Conservation (phyloP, 64 coral and sea anemone species). For the Actinia tenebrosa region DNA sequence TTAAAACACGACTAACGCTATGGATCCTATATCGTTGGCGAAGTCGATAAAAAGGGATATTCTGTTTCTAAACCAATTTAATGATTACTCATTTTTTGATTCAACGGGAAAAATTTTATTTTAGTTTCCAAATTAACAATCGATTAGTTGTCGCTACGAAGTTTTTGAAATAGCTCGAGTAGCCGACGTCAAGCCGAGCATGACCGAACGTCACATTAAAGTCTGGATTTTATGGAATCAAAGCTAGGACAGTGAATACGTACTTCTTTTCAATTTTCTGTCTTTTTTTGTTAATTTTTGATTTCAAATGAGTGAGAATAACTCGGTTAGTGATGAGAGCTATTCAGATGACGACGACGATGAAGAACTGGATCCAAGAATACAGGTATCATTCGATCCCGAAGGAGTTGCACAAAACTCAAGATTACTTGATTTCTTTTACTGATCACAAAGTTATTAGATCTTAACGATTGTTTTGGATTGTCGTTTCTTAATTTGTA, state of each 20-base stretch:
- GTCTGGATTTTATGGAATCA: not conserved
- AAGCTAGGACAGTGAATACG: constrained; percentile 6
- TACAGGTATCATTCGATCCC: constrained; percentile 52
- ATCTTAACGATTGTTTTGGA: not conserved
- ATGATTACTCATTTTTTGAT: not conserved
- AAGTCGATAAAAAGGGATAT: not conserved
- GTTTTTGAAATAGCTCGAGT: not conserved
- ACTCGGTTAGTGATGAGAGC: constrained; percentile 66
- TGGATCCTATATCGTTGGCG: not conserved
- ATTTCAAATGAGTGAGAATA: constrained; percentile 46
- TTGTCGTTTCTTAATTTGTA: not conserved
- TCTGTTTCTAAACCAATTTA: not conserved
- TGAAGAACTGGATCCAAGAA: constrained; percentile 80
- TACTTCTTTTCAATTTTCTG: constrained; percentile 17
- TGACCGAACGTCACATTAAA: not conserved
- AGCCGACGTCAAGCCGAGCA: not conserved
- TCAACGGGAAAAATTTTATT: not conserved
- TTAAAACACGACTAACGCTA: not conserved
- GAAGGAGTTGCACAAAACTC: not conserved
- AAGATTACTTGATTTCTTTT: constrained; percentile 10
- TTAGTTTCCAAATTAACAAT: not conserved
- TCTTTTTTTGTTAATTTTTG: constrained; percentile 15
- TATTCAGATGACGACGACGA: constrained; percentile 68
- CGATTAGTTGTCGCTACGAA: not conserved
- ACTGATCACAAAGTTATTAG: constrained; percentile 6